These are phyloP conservation scores for Neria commutata DNA, from an alignment of 2,888 invertebrate genomes.

Conservation along the genomic window DNA sequence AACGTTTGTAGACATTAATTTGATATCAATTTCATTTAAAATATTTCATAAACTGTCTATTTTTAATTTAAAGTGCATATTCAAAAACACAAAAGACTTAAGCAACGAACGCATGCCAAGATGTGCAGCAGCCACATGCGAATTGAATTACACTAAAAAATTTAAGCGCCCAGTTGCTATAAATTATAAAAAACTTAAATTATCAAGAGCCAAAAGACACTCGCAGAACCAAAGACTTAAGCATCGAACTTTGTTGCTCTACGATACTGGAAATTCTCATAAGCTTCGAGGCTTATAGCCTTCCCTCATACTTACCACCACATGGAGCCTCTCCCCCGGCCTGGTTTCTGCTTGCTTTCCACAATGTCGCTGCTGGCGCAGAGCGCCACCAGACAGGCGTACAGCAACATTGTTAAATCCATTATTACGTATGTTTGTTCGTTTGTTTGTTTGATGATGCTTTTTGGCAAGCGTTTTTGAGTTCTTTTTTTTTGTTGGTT, in stretches of 20 bases:
- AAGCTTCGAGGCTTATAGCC: conserved; percentile 8
- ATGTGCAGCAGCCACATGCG: no score
- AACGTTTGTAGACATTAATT: no score
- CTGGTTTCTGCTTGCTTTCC: conserved; percentile 66
- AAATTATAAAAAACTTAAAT: not conserved
- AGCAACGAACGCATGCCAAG: no score
- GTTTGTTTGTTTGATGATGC: not conserved
- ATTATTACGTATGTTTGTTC: conserved; percentile 37
- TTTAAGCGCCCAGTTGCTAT: no score
- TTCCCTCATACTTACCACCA: conserved; percentile 78
- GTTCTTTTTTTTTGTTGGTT: conserved; percentile 2
- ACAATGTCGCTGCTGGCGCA: conserved; percentile 52
- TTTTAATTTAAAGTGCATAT: no score
- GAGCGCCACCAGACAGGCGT: conserved; percentile 53
- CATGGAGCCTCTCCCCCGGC: conserved; percentile 86
- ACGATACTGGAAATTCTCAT: not conserved
- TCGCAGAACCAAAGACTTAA: conserved; percentile 30
- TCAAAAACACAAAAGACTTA: no score
- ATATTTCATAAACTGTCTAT: no score
- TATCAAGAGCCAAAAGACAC: not conserved
- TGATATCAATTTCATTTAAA: no score
- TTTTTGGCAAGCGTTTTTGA: not conserved
- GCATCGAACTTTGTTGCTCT: conserved; percentile 23
- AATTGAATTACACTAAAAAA: no score
- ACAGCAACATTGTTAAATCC: conserved; percentile 57